phyloP scores from a whole-genome alignment of 2,888 invertebrate genomes.

The Erannis defoliaria region DNA sequence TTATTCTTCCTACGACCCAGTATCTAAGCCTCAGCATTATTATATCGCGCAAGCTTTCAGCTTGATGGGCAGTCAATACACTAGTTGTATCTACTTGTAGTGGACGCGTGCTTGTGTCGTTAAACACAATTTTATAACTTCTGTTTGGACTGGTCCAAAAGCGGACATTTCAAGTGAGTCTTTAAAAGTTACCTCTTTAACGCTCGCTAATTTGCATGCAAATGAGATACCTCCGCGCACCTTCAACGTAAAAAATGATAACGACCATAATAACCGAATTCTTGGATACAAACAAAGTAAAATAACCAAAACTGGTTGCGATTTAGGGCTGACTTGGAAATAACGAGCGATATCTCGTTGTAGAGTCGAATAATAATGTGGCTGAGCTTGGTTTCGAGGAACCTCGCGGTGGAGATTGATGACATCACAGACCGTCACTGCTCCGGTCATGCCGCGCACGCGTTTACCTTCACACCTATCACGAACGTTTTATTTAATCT shows the following conservation, averaged over 20 bases:
- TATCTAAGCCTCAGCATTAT: slow-evolving; percentile 54
- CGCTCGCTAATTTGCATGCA: slow-evolving; percentile 23
- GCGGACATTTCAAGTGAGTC: slow-evolving; percentile 38
- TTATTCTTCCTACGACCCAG: slow-evolving; percentile 38
- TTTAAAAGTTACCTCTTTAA: slow-evolving; percentile 16
- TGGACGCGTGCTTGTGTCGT: slow-evolving; percentile 61
- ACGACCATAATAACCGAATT: slow-evolving; percentile 48
- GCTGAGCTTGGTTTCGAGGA: slow-evolving; percentile 77
- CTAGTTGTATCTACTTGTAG: slow-evolving; percentile 55
- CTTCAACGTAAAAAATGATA: slow-evolving; percentile 24
- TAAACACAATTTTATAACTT: slow-evolving; percentile 38
- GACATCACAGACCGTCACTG: slow-evolving; percentile 71
- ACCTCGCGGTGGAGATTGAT: slow-evolving; percentile 72
- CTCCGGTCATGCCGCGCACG: slow-evolving; percentile 51
- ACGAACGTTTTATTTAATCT: slow-evolving; percentile 37
- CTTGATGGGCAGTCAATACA: slow-evolving; percentile 67
- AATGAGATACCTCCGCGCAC: slow-evolving; percentile 12
- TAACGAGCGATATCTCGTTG: slow-evolving; percentile 68
- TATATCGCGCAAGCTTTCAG: slow-evolving; percentile 64
- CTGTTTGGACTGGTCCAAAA: slow-evolving; percentile 10
- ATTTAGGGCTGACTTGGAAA: slow-evolving; percentile 63
- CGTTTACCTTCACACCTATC: slow-evolving; percentile 71
- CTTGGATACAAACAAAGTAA: slow-evolving; percentile 58
- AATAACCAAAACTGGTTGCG: slow-evolving; percentile 70
- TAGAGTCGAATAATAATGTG: slow-evolving; percentile 73